Conservation (phyloP, 2,888 invertebrate species). For the Coecobrya sp. region DNA sequence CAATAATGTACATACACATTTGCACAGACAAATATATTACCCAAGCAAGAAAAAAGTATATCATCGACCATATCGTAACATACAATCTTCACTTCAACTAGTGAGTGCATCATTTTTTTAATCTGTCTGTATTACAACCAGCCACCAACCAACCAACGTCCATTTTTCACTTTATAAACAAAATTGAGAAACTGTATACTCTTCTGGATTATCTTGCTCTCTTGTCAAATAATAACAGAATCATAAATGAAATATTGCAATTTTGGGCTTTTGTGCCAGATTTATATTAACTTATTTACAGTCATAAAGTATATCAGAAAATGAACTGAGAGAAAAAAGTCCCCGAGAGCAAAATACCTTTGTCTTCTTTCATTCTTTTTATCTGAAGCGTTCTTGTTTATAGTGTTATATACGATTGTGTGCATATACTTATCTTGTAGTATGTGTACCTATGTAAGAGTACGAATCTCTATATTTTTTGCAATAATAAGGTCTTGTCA, state of each 20-base stretch:
- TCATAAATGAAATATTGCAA: conserved; percentile 73
- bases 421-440: too few species aligned
- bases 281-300: conserved; percentile 18
- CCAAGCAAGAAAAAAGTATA: not conserved
- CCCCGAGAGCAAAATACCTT: conserved; percentile 71
- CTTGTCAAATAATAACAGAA: conserved; percentile 74
- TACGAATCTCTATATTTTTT: conserved; percentile 22
- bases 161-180: conserved; percentile 34
- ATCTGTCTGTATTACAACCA: conserved; percentile 5
- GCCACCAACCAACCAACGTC: conserved; percentile 3
- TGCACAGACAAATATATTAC: not conserved
- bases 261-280: conserved; percentile 55
- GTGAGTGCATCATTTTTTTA: not conserved
- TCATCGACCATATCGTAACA: conserved; percentile 14
- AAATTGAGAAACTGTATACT: conserved; percentile 1
- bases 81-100: conserved; percentile 4
- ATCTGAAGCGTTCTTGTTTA: conserved; percentile 7
- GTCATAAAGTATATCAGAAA: conserved; percentile 32
- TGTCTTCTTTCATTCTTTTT: conserved; percentile 16
- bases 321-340: conserved; percentile 44
- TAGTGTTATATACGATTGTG: not conserved
- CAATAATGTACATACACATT: not conserved
- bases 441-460: not conserved
- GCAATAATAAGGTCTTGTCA: conserved; percentile 74
- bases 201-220: conserved; percentile 69